These are phyloP conservation scores for Ciconia boyciana DNA, from an alignment of 2,113 vertebrate species.

Conservation along the genomic window DNA sequence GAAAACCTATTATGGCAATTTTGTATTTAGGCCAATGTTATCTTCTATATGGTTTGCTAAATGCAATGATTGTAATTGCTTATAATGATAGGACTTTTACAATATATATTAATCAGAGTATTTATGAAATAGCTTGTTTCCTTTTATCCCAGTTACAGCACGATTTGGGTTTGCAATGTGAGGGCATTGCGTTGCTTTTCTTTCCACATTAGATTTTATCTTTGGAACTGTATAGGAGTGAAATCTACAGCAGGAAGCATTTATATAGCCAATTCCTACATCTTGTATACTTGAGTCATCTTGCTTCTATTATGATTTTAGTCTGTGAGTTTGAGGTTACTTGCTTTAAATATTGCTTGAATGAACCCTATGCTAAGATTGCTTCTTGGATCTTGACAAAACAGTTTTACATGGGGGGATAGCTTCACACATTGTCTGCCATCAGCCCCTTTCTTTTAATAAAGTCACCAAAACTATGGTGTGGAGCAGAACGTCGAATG, in stretches of 20 bases:
- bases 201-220: constrained; percentile 39
- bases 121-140: not conserved
- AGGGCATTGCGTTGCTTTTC: not conserved
- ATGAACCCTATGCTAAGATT: not conserved
- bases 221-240: not conserved
- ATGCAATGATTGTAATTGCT: not conserved
- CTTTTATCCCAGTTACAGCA: not conserved
- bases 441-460: not conserved
- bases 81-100: not conserved
- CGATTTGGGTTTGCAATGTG: constrained; percentile 4
- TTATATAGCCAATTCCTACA: not conserved
- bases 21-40: not conserved
- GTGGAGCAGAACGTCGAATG: not conserved
- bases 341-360: constrained; percentile 15
- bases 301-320: constrained; percentile 36
- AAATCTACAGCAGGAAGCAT: constrained; percentile 28
- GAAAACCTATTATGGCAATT: not conserved
- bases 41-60: not conserved
- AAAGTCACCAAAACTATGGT: not conserved
- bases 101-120: not conserved
- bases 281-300: not conserved
- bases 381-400: not conserved
- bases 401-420: not conserved
- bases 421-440: not conserved
- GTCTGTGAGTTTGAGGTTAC: constrained; percentile 8